Evolutionary conservation across 2,113 vertebrate species (phyloP).

Genomic region (Anas platyrhynchos): DNA sequence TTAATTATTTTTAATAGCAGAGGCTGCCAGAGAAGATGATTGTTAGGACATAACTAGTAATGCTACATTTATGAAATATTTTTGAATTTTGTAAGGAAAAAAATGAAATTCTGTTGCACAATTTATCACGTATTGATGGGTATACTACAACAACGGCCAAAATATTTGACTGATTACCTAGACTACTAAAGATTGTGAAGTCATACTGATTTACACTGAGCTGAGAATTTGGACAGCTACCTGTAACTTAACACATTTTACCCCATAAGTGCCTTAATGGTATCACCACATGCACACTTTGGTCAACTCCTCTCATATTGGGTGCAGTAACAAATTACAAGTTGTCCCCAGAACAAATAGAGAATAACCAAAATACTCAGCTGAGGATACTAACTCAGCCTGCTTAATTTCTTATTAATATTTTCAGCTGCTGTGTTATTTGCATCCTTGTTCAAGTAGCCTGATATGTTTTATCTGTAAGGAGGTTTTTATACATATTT

Average conservation of each 20-base stretch:
- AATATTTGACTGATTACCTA: not conserved
- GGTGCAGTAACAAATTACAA: not conserved
- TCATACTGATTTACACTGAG: not conserved
- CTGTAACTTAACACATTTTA: not conserved
- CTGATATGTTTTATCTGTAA: not conserved
- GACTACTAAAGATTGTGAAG: not conserved
- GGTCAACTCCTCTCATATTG: not conserved
- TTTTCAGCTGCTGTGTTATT: not conserved
- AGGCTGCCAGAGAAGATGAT: not conserved
- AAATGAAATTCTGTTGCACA: not conserved
- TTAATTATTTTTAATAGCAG: not conserved
- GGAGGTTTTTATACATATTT: not conserved
- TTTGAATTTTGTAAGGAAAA: not conserved
- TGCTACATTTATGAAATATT: fast-evolving
- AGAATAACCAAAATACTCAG: not conserved
- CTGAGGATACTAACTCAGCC: not conserved
- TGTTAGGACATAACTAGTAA: not conserved
- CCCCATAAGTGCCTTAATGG: not conserved
- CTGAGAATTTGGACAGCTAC: not conserved
- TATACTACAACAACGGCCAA: not conserved
- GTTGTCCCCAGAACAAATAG: not conserved
- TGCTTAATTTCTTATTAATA: not conserved
- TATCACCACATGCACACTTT: not conserved
- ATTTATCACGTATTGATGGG: not conserved
- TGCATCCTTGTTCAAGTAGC: not conserved